Percentiles rank a stretch among this genome's conserved stretches.
phyloP scores from a whole-genome alignment of 2,888 invertebrate genomes.

The Phorcus lineatus region DNA sequence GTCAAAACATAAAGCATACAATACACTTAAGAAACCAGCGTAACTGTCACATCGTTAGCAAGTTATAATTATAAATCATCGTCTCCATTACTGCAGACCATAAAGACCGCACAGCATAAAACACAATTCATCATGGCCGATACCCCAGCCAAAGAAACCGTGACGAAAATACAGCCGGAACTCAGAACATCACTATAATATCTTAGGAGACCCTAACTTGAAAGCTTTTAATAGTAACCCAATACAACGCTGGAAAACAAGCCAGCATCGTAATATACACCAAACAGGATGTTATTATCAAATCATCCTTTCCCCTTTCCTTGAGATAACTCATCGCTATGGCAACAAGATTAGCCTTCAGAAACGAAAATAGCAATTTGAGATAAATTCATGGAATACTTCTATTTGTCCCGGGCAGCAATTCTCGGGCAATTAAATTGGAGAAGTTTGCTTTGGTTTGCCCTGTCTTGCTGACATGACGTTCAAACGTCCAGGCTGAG shows the following conservation, averaged over 20 bases:
- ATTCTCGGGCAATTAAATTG: neutral
- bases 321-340: constrained; percentile 12
- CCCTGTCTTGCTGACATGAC: neutral
- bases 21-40: neutral
- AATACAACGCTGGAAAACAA: too few species aligned
- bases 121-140: neutral
- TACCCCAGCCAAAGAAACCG: neutral
- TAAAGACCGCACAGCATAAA: neutral
- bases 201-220: neutral
- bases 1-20: constrained; percentile 4
- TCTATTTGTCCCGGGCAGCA: neutral
- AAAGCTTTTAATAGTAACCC: neutral
- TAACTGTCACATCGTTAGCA: neutral
- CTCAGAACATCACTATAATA: neutral
- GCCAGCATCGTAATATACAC: neutral
- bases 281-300: neutral
- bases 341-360: neutral
- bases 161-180: neutral
- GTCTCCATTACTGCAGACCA: neutral
- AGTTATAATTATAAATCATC: constrained; percentile 13
- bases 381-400: constrained; percentile 17
- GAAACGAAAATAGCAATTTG: neutral
- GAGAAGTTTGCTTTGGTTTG: neutral
- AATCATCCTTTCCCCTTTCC: neutral
- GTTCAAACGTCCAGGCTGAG: neutral